Evolutionary conservation across 2,797 vertebrate genomes (phyloP).

Genomic region (Gobionotothen gibberifrons): DNA sequence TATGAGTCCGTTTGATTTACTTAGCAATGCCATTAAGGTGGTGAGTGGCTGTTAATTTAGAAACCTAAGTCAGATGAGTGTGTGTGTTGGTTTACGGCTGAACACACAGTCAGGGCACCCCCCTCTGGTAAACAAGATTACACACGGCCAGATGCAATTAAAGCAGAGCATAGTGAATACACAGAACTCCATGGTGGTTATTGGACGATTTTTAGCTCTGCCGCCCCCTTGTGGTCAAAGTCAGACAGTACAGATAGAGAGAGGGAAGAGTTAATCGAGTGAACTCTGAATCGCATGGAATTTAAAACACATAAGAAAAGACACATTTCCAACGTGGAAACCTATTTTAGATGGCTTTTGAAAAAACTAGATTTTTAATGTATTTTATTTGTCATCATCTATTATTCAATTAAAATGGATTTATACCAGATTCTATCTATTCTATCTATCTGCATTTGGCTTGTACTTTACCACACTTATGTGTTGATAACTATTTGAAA

Average conservation of each 20-base stretch:
- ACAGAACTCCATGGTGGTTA: neutral
- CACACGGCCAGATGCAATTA: constrained; percentile 33
- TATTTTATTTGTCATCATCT: too few species aligned
- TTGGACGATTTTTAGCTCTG: constrained; percentile 11
- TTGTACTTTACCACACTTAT: neutral
- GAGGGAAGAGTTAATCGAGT: neutral
- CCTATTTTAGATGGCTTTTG: too few species aligned
- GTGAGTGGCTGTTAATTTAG: constrained; percentile 53
- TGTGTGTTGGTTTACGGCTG: constrained; percentile 26
- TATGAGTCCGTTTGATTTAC: constrained; percentile 56
- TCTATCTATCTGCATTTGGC: neutral
- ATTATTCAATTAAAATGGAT: neutral
- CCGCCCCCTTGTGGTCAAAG: constrained; percentile 64
- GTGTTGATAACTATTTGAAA: neutral
- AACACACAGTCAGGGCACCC: constrained; percentile 31
- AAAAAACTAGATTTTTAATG: too few species aligned
- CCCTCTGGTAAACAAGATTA: constrained; percentile 49
- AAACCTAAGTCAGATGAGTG: constrained; percentile 32
- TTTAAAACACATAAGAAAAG: neutral
- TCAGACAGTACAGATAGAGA: neutral
- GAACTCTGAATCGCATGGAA: too few species aligned
- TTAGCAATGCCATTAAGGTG: constrained; percentile 50
- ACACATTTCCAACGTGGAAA: neutral
- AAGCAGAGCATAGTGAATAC: constrained; percentile 8
- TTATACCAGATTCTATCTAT: neutral